Evolutionary conservation across 2,797 vertebrate species (phyloP).

Genomic region (Hirundo rustica): DNA sequence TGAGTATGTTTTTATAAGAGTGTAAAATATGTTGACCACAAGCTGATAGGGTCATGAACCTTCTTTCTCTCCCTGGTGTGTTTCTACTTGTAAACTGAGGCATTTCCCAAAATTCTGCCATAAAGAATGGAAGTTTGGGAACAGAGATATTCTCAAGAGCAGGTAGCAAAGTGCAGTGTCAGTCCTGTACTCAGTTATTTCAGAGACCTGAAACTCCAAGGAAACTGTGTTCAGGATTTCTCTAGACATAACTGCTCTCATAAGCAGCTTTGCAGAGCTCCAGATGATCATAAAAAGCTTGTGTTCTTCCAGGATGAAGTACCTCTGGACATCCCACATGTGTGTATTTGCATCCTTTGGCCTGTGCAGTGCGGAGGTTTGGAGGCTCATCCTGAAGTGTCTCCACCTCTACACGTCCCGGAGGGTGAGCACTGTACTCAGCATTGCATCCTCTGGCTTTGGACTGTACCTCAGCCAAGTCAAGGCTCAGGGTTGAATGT

Average conservation of each 20-base stretch:
- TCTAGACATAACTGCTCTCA: not conserved
- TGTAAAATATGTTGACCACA: not conserved
- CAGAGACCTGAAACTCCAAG: not conserved
- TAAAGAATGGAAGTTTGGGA: not conserved
- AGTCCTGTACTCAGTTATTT: not conserved
- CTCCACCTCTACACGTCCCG: conserved; percentile 81
- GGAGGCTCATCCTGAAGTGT: conserved; percentile 81
- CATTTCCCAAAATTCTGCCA: not conserved
- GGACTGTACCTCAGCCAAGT: not conserved
- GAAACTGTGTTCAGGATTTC: not conserved
- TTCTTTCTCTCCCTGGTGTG: not conserved
- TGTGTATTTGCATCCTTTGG: conserved; percentile 93
- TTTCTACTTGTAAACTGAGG: not conserved
- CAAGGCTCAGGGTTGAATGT: not conserved
- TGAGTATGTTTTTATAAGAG: not conserved
- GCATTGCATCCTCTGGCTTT: not conserved
- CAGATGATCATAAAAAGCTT: not conserved
- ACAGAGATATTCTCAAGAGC: not conserved
- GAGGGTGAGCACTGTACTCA: conserved; percentile 71
- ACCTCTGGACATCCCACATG: conserved; percentile 97
- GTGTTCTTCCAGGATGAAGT: conserved; percentile 89
- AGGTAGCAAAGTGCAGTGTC: not conserved
- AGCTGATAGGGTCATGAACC: not conserved
- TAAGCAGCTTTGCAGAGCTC: not conserved
- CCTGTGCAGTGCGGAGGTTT: conserved; percentile 86